phyloP scores from a whole-genome alignment of 2,797 vertebrate genomes.

The Carcharodon carcharias region DNA sequence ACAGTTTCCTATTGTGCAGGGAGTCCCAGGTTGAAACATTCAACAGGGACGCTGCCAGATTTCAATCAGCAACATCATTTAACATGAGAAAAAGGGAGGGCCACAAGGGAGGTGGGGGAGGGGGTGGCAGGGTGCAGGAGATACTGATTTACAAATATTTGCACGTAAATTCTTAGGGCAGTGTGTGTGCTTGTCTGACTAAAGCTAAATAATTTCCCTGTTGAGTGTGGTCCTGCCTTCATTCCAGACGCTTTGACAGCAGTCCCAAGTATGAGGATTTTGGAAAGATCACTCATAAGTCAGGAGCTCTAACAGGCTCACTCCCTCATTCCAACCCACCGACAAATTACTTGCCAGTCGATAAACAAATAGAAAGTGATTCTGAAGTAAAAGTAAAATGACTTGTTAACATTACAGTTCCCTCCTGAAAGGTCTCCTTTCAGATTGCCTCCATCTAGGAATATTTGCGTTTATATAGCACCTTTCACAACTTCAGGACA shows the following conservation, averaged over 20 bases:
- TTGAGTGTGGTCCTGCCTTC: background rate
- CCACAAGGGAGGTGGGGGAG: background rate
- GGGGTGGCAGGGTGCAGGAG: background rate
- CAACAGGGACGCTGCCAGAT: background rate
- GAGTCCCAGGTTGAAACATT: background rate
- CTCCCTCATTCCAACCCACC: background rate
- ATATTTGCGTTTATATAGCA: background rate
- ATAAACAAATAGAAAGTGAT: background rate
- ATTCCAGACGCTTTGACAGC: background rate
- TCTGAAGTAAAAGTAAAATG: background rate
- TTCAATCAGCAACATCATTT: conserved; percentile 16
- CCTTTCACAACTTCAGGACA: background rate
- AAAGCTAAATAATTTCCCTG: conserved; percentile 9
- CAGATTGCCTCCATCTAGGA: background rate
- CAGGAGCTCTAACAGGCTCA: background rate
- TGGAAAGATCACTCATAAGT: background rate
- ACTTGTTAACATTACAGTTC: no score
- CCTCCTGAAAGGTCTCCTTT: background rate
- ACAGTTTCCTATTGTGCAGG: background rate
- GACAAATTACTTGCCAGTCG: background rate
- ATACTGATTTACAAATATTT: background rate
- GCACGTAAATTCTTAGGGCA: background rate
- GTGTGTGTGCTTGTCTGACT: background rate
- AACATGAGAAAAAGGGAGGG: background rate
- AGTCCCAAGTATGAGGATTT: background rate